These are phyloP conservation scores for Calcarius ornatus DNA, from an alignment of 2,113 vertebrate species.

Conservation along the genomic window DNA sequence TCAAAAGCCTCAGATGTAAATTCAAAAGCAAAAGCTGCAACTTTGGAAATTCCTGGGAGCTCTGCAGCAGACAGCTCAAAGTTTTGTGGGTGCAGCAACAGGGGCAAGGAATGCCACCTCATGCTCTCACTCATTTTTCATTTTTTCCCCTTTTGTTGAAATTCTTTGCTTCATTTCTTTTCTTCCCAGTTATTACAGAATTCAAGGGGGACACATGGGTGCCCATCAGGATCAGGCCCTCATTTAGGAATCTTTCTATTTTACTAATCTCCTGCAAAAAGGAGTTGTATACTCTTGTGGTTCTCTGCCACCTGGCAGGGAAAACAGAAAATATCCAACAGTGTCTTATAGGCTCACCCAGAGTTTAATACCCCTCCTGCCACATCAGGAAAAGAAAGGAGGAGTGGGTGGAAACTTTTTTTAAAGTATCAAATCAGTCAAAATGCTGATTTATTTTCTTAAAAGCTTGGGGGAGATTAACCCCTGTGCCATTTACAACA, in stretches of 20 bases:
- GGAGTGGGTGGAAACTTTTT: slow-evolving; percentile 64
- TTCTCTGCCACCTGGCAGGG: slow-evolving; percentile 55
- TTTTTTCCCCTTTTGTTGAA: background rate
- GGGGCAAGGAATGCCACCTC: background rate
- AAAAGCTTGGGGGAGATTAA: slow-evolving; percentile 65
- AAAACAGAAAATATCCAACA: slow-evolving; percentile 47
- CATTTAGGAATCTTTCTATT: slow-evolving; percentile 36
- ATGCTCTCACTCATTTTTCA: background rate
- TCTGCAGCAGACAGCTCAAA: background rate
- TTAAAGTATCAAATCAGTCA: slow-evolving; percentile 53
- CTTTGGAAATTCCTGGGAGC: background rate
- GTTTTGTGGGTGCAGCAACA: background rate
- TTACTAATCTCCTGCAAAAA: slow-evolving; percentile 33
- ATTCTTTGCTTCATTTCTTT: background rate
- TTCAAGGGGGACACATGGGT: background rate
- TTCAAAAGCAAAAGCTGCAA: background rate
- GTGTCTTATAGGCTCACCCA: slow-evolving; percentile 28
- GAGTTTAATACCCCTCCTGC: slow-evolving; percentile 53
- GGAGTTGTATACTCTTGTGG: background rate
- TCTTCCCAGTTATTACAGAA: background rate
- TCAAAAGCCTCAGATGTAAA: background rate
- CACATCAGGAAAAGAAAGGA: slow-evolving; percentile 48
- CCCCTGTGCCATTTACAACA: slow-evolving; percentile 63
- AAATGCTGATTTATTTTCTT: slow-evolving; percentile 68
- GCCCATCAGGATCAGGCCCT: background rate